phyloP scores from a whole-genome alignment of 2,797 vertebrate species.

The Anableps anableps region DNA sequence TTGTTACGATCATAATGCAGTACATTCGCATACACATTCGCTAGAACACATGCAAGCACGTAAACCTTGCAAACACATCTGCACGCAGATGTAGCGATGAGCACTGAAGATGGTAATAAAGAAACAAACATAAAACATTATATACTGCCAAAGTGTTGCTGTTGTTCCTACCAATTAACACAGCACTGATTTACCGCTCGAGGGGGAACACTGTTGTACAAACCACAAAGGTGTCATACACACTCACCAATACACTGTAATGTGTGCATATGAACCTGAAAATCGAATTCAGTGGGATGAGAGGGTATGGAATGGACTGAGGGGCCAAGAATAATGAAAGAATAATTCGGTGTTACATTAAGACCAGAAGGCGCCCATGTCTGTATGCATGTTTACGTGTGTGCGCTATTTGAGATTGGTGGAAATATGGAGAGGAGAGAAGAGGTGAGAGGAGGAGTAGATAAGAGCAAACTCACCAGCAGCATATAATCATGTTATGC shows the following conservation, averaged over 20 bases:
- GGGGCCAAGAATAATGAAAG: slow-evolving; percentile 32
- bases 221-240: slow-evolving; percentile 30
- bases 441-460: slow-evolving; percentile 4
- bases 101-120: slow-evolving; percentile 96
- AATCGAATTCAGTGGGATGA: slow-evolving; percentile 18
- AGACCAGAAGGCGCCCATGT: slow-evolving; percentile 2
- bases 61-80: slow-evolving; percentile 30
- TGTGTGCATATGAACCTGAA: slow-evolving; percentile 22
- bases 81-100: slow-evolving; percentile 46
- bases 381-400: slow-evolving; percentile 11
- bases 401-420: slow-evolving; percentile 9
- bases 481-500: slow-evolving; percentile 70
- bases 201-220: slow-evolving; percentile 69
- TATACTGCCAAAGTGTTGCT: slow-evolving; percentile 99
- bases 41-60: slow-evolving; percentile 15
- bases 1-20: slow-evolving; percentile 77
- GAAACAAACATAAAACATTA: slow-evolving; percentile 99
- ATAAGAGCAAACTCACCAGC: slow-evolving; percentile 53
- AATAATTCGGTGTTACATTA: slow-evolving; percentile 42
- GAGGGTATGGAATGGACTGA: slow-evolving; percentile 25
- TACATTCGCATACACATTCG: slow-evolving; percentile 60
- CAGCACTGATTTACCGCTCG: slow-evolving; percentile 94
- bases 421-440: slow-evolving; percentile 6
- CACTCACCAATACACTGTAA: slow-evolving; percentile 23
- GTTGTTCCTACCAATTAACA: slow-evolving; percentile 98